phyloP scores from a whole-genome alignment of 1,140 invertebrate genomes.

The Leptinotarsa lineolata region DNA sequence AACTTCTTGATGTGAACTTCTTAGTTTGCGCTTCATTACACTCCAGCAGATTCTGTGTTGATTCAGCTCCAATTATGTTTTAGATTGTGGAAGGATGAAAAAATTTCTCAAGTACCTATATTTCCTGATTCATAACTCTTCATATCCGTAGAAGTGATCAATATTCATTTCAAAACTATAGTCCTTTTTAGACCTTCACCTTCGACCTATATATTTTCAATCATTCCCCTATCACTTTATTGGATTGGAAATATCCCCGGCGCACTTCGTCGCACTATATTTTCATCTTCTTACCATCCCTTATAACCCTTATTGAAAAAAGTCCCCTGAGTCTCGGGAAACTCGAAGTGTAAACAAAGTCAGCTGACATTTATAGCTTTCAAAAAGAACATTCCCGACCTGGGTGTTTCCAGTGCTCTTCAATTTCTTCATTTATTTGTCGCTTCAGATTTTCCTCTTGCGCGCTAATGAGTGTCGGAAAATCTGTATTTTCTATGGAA shows the following conservation, averaged over 20 bases:
- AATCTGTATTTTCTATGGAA: constrained; percentile 12
- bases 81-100: too few relatives aligned
- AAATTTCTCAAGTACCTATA: too few relatives aligned
- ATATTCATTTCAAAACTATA: too few relatives aligned
- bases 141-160: too few relatives aligned
- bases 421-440: constrained; percentile 25
- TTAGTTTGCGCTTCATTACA: too few relatives aligned
- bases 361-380: constrained; percentile 18
- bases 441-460: neutral
- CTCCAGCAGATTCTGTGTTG: too few relatives aligned
- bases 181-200: too few relatives aligned
- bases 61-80: too few relatives aligned
- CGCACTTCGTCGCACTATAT: neutral
- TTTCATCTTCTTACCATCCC: neutral
- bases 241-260: neutral
- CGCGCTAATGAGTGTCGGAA: constrained; percentile 17
- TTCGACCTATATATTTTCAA: too few relatives aligned
- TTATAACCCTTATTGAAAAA: constrained; percentile 9
- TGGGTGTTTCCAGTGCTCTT: constrained; percentile 21
- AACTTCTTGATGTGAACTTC: too few relatives aligned
- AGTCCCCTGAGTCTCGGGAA: neutral
- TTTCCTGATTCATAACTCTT: too few relatives aligned
- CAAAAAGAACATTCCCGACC: constrained; percentile 17
- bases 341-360: constrained; percentile 21
- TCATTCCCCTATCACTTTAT: neutral